Base-by-base conservation (phyloP, 2,888 invertebrate genomes). In the Operophtera brumata region DNA sequence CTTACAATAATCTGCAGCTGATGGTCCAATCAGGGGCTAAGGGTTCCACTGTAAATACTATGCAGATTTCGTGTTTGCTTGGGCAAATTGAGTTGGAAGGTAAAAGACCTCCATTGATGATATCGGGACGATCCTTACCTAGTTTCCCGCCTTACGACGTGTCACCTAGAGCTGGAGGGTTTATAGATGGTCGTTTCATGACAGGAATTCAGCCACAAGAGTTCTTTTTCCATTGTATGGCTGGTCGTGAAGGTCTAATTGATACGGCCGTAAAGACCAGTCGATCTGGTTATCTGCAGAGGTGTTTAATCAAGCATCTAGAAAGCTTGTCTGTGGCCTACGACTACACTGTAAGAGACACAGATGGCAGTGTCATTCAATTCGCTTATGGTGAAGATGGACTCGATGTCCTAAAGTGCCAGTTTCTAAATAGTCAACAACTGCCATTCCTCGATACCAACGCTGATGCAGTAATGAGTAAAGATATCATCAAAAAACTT, bases 181-280 rank as follows among this genome's bases (percentile, higher is more conserved):
- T 98, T 77, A 96, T 99, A 49, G 96, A 96, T 66, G 97, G 97
- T 0, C 93, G 99, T 8, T 99, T 99, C 78, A 94, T 99, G 93
- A 99, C 99, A 0, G 99, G 99, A n/a, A 97, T 99, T 67, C 94
- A 96, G 73, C 98, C 99, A 0, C 98, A 98, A 84, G 99, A 99
- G 77, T 98, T 98, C 80, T 99, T 98, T 89, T 99, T 99, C 87
- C 99, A 99, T 92, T 99, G 99, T 77, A 99, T 99, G 99, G 99
- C 99, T 49, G 99, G 99, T 50, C 93, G 99, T 83, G 99, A 99
- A 93, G 97, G 99, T 91, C 92, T 99, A 49, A 97, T 99, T 71
- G 99, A 99, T 93, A 99, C 99, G 3, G 99, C 99, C 62, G 99
- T 99, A 0, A 99, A 99, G 91, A 99, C 99, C 0, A 98, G 98